Evolutionary conservation across 2,797 vertebrate genomes (phyloP), one percentile per base, ranked within the genome.

Genomic region (Caiman crocodilus): DNA sequence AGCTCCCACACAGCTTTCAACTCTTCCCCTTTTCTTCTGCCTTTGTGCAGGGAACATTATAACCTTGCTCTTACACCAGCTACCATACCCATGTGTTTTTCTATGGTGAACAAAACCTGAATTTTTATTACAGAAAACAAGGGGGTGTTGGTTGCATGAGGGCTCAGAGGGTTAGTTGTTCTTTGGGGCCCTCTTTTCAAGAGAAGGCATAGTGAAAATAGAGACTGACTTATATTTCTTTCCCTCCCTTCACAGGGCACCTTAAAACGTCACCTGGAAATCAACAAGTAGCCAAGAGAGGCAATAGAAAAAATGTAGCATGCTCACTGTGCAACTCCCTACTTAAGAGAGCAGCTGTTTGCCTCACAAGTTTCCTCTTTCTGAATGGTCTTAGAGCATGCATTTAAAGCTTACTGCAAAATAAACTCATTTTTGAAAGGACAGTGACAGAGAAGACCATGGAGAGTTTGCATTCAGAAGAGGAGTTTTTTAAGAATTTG

Each of bases 381-480:
- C 7, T 8, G 26, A 56, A 75, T 6, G 55, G 15, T 26, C 17
- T 60, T 23, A 60, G 59, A 9, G 21, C 20, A 11, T 60, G 21
- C 59, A 60, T 60, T 75, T 50, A 28, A 25, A 74, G 15, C 15
- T 26, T 12, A 28, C 35, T 75, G 73, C 8, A 56, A 26, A 50
- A 1, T 57, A n/a, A 58, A 74, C 1, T 50, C 2, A 2, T 8
- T 64, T 25, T 83, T 79, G 81, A 76, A 82, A 42, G n/a, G 7
- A 30, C 23, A 5, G 2, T 20, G 7, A n/a, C 25, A 25, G 1
- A 2, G 18, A 28, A 28, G 35, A 76, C 2, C 0, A n/a, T 50
- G 59, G 57, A 78, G 78, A 82, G 11, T 26, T 85, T 20, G 42
- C 60, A 5, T 56, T 81, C 17, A 17, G 74, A 74, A 7, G 13